Percentiles rank a stretch among this genome's conserved stretches.
These are phyloP conservation scores for Enteromius treurensis DNA, from an alignment of 2,797 vertebrate species.

Conservation along the genomic window DNA sequence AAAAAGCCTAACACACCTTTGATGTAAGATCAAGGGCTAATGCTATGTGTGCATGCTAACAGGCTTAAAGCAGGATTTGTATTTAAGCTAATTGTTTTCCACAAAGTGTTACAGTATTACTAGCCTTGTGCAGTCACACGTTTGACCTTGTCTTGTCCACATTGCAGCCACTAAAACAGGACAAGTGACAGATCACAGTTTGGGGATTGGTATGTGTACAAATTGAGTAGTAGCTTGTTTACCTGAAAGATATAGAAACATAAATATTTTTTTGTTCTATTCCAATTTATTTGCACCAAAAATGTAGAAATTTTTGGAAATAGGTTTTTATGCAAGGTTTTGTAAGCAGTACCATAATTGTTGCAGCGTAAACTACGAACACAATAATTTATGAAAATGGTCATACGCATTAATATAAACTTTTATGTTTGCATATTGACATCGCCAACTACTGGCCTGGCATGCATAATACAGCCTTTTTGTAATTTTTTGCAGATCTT, in stretches of 20 bases:
- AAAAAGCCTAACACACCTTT: slow-evolving; percentile 31
- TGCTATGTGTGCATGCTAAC: background rate
- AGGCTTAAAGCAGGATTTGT: slow-evolving; percentile 11
- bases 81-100: slow-evolving; percentile 10
- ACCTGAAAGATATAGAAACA: background rate
- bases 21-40: slow-evolving; percentile 9
- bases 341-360: background rate
- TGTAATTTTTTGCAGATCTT: background rate
- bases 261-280: background rate
- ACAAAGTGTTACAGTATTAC: background rate
- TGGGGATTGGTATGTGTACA: background rate
- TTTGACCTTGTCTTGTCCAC: slow-evolving; percentile 17
- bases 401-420: background rate
- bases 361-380: background rate
- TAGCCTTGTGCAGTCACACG: background rate
- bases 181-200: background rate
- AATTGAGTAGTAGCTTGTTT: background rate
- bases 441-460: background rate
- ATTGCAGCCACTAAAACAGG: background rate
- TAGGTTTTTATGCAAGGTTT: background rate
- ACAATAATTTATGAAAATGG: background rate
- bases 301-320: background rate
- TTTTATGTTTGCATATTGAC: background rate
- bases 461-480: background rate
- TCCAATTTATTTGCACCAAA: background rate